Conservation (phyloP, 2,888 invertebrate genomes). For the Agrotis segetum region DNA sequence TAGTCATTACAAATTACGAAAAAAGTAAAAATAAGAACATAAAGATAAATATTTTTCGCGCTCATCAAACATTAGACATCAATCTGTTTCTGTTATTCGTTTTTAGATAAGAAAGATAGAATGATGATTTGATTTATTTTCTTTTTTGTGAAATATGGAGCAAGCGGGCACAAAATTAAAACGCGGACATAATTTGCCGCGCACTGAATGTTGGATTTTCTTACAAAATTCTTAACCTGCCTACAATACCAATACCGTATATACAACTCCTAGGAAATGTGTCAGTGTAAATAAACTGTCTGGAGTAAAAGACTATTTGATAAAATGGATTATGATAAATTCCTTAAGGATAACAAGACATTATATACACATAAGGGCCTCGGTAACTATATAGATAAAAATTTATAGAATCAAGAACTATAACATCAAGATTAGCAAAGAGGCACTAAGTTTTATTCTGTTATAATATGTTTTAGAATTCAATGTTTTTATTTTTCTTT, state of each 20-base stretch:
- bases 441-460: background rate
- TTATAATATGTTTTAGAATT: background rate
- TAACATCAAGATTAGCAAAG: slow-evolving; percentile 24
- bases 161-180: background rate
- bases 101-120: background rate
- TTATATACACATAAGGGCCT: slow-evolving; percentile 30
- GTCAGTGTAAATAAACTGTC: slow-evolving; percentile 29
- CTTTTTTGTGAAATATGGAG: background rate
- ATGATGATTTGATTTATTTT: background rate
- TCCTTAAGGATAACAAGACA: slow-evolving; percentile 13
- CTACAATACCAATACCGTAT: slow-evolving; percentile 6
- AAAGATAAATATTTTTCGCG: background rate
- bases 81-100: background rate
- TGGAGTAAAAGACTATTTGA: slow-evolving; percentile 10
- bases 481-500: too few species aligned
- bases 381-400: slow-evolving; percentile 43
- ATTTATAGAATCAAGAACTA: slow-evolving; percentile 22
- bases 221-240: slow-evolving; percentile 20
- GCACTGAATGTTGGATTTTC: slow-evolving; percentile 1
- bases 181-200: background rate
- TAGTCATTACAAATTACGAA: too few species aligned
- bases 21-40: too few species aligned
- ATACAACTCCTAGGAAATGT: slow-evolving; percentile 21
- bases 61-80: background rate
- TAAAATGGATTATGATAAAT: slow-evolving; percentile 13